Percentiles rank a stretch among this genome's conserved stretches.
phyloP scores from a whole-genome alignment of 2,797 vertebrate genomes.

The Delichon dasypus region DNA sequence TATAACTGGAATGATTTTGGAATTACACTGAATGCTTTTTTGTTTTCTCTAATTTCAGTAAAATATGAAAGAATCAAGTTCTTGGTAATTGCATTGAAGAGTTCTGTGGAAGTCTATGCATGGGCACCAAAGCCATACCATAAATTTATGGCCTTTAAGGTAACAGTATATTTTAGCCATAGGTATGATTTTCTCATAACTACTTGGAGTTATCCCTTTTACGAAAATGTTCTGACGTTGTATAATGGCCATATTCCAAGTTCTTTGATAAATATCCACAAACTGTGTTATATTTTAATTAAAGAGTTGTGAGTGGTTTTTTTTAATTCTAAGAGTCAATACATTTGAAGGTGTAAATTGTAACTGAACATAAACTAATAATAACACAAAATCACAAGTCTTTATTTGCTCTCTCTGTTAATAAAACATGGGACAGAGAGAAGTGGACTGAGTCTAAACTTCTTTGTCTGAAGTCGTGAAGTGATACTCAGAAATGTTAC shows the following conservation, averaged over 20 bases:
- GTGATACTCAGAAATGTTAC: background rate
- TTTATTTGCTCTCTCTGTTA: background rate
- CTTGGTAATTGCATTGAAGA: conserved; percentile 90
- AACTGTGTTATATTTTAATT: background rate
- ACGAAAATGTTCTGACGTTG: background rate
- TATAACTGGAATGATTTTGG: background rate
- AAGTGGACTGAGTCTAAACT: background rate
- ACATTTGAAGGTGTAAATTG: background rate
- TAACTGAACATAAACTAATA: background rate
- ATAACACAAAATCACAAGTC: background rate
- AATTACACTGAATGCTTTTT: conserved; percentile 9
- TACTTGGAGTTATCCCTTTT: background rate
- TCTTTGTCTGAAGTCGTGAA: background rate
- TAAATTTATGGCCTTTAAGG: conserved; percentile 95
- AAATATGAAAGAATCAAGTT: conserved; percentile 93
- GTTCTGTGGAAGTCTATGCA: conserved; percentile 90
- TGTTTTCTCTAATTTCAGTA: conserved; percentile 75
- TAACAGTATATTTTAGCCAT: conserved; percentile 55
- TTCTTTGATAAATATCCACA: background rate
- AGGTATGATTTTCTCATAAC: background rate
- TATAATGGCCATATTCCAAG: background rate
- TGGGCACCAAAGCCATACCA: conserved; percentile 93
- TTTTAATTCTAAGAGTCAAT: background rate
- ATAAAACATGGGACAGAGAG: background rate
- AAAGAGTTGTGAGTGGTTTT: background rate